Evolutionary conservation across 2,888 invertebrate species (phyloP).

Genomic region (Tridacna crocea): DNA sequence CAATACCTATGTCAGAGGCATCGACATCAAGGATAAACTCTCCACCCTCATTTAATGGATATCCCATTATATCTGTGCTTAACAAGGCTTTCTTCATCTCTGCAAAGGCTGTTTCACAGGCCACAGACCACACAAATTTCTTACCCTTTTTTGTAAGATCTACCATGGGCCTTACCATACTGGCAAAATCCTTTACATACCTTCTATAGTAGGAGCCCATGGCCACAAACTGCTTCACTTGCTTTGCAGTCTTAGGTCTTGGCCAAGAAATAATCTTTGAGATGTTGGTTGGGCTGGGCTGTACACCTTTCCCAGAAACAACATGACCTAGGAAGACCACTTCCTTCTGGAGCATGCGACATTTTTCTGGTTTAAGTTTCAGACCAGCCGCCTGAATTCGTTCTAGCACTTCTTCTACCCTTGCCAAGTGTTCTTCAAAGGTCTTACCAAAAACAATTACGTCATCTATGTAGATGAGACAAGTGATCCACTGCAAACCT

Average conservation of each 20-base stretch:
- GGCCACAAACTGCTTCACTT: constrained; percentile 33
- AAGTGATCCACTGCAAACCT: constrained; percentile 48
- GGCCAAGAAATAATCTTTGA: constrained; percentile 21
- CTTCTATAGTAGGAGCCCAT: constrained; percentile 31
- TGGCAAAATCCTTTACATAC: constrained; percentile 18
- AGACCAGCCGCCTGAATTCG: constrained; percentile 29
- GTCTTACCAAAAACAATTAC: constrained; percentile 36
- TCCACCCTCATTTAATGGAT: constrained; percentile 35
- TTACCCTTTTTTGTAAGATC: constrained; percentile 25
- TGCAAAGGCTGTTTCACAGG: constrained; percentile 25
- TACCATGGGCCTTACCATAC: constrained; percentile 17
- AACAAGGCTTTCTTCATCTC: constrained; percentile 7
- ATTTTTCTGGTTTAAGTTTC: constrained; percentile 51
- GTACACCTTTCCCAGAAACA: constrained; percentile 14
- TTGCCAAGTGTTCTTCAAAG: constrained; percentile 43
- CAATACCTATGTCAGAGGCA: constrained; percentile 50
- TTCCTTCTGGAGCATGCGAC: constrained; percentile 44
- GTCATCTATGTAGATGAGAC: constrained; percentile 50
- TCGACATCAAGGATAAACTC: constrained; percentile 58
- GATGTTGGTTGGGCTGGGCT: constrained; percentile 25
- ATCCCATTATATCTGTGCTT: constrained; percentile 41
- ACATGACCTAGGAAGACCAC: constrained; percentile 46
- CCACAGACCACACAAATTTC: constrained; percentile 19
- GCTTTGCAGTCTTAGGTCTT: background rate
- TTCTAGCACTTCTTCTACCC: constrained; percentile 36